Conservation (phyloP, 2,797 vertebrate species). For the Chaunax sp. region DNA sequence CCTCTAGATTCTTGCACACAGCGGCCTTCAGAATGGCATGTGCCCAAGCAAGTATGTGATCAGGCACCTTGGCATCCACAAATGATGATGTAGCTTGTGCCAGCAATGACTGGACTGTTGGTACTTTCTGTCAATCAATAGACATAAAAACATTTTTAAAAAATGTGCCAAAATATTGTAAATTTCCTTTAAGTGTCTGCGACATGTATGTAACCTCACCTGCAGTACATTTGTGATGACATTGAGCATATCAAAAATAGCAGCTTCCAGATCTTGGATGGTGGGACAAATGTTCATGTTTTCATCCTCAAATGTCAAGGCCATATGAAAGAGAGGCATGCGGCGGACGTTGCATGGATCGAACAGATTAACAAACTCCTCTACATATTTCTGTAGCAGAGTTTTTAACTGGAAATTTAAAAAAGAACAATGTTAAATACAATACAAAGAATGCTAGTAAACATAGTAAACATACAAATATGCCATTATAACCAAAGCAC, state of each 20-base stretch:
- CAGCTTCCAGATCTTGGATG: conserved; percentile 88
- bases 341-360: conserved; percentile 71
- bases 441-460: too few relatives aligned
- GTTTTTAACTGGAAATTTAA: conserved; percentile 86
- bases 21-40: conserved; percentile 75
- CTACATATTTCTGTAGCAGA: conserved; percentile 85
- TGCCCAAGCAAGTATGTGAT: conserved; percentile 83
- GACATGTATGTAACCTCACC: conserved; percentile 74
- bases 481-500: too few relatives aligned
- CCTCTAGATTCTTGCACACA: conserved; percentile 84
- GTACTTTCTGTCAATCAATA: conserved; percentile 84
- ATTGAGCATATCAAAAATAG: conserved; percentile 84
- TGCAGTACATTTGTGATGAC: conserved; percentile 88
- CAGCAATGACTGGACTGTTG: conserved; percentile 87
- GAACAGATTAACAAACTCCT: conserved; percentile 89
- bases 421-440: conserved; percentile 1
- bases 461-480: too few relatives aligned
- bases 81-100: conserved; percentile 64
- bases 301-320: conserved; percentile 91
- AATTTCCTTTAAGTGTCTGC: too few relatives aligned
- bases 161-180: too few relatives aligned
- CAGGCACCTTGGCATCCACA: conserved; percentile 84
- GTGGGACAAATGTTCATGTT: conserved; percentile 94
- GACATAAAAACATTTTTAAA: neutral
- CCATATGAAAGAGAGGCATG: conserved; percentile 92